Conservation (phyloP, 1,140 invertebrate species). For the Mercenaria mercenaria region DNA sequence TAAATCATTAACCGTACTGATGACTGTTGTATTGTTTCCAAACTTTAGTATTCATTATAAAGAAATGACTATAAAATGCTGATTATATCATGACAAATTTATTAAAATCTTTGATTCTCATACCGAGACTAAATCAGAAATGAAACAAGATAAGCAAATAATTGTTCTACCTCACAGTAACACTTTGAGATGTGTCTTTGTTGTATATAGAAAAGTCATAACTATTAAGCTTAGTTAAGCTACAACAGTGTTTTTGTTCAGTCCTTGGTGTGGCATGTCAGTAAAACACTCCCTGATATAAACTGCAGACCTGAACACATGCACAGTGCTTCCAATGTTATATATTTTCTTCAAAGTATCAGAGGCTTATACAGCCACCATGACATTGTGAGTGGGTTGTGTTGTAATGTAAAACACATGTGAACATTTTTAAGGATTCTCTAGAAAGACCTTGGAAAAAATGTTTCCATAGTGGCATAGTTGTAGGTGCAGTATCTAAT, state of each 20-base stretch:
- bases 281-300: background rate
- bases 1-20: background rate
- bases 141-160: background rate
- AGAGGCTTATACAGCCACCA: background rate
- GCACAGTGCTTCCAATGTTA: background rate
- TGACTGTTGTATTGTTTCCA: background rate
- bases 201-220: background rate
- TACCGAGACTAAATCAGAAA: background rate
- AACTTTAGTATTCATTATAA: background rate
- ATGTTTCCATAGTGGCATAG: background rate
- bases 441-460: background rate
- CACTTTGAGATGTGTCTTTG: conserved; percentile 3
- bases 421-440: background rate
- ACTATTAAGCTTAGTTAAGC: background rate
- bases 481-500: too few relatives aligned
- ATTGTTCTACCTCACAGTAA: background rate
- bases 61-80: background rate
- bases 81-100: conserved; percentile 5
- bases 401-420: conserved; percentile 7
- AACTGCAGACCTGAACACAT: background rate
- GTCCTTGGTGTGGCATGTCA: background rate
- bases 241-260: background rate
- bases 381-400: conserved; percentile 15
- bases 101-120: background rate
- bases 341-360: background rate